These are phyloP conservation scores for Acanthosepion lycidas DNA, from an alignment of 2,888 invertebrate species.

Conservation along the genomic window DNA sequence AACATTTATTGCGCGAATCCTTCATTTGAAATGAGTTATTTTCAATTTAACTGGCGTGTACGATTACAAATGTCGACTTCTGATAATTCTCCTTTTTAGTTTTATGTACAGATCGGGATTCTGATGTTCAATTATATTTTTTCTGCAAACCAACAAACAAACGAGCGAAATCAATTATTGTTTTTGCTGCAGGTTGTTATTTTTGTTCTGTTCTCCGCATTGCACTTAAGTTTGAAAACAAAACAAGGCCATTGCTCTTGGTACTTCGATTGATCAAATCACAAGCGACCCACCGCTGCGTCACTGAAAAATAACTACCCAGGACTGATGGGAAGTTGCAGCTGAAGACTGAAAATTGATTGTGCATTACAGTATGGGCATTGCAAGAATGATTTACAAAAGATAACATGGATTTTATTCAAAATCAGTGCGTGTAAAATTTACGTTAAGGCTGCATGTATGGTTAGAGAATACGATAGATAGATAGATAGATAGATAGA, in stretches of 20 bases:
- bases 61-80: no score
- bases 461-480: not conserved
- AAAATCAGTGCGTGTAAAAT: not conserved
- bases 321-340: not conserved
- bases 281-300: not conserved
- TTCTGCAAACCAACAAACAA: not conserved
- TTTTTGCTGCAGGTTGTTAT: not conserved
- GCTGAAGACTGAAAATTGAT: not conserved
- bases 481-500: not conserved
- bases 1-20: no score
- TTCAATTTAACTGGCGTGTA: no score
- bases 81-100: no score
- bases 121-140: no score
- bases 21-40: no score
- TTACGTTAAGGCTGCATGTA: no score
- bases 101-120: no score
- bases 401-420: not conserved
- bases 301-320: not conserved
- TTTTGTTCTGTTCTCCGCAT: not conserved
- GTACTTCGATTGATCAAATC: not conserved
- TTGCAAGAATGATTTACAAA: not conserved
- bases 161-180: not conserved
- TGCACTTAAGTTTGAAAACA: not conserved
- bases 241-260: not conserved
- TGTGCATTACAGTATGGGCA: not conserved